These are phyloP conservation scores for Tipula confusa DNA, from an alignment of 2,888 invertebrate genomes.

Conservation along the genomic window DNA sequence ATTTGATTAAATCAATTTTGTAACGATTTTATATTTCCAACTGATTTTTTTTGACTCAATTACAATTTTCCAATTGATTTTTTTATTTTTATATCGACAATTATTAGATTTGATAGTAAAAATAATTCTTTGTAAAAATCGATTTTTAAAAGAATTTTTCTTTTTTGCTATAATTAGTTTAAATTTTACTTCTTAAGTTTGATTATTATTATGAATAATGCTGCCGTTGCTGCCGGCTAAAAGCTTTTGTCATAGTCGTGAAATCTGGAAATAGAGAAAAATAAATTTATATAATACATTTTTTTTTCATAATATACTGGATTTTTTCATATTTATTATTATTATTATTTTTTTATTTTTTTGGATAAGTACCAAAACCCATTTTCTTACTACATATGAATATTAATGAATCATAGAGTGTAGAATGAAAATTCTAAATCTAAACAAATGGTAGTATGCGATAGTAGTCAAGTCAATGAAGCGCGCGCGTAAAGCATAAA, in stretches of 20 bases:
- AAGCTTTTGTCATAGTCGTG: conserved; percentile 36
- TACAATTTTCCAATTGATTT: background rate
- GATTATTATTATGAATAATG: background rate
- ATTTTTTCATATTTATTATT: no score
- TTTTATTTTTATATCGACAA: background rate
- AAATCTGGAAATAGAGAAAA: conserved; percentile 30
- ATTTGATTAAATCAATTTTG: conserved; percentile 25
- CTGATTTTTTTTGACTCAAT: conserved; percentile 20
- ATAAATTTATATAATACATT: no score
- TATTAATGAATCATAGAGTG: background rate
- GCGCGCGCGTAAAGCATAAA: background rate
- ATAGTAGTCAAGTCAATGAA: background rate
- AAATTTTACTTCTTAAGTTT: background rate
- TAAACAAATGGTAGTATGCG: background rate
- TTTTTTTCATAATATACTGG: no score
- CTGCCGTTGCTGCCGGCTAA: conserved; percentile 34
- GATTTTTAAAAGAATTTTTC: conserved; percentile 4
- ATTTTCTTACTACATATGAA: background rate
- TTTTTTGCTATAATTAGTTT: background rate
- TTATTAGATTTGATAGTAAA: background rate
- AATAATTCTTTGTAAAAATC: conserved; percentile 13
- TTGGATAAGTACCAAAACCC: background rate
- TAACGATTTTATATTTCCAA: background rate
- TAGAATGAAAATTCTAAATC: no score
- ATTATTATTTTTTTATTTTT: no score